phyloP scores from a whole-genome alignment of 2,888 invertebrate species.

The Steinernema scapterisci region DNA sequence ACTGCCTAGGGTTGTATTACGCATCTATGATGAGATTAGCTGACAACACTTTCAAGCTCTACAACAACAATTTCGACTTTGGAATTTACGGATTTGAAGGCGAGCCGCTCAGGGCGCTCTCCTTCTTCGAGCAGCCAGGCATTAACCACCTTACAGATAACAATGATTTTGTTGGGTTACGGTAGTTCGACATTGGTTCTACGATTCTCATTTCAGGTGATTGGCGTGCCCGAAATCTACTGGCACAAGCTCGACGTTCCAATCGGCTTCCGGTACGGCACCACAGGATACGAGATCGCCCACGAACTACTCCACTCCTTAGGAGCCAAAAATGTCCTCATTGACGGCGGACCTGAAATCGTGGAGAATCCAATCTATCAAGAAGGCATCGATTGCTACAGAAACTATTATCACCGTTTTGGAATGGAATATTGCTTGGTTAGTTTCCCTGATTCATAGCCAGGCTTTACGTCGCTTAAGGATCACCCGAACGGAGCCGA shows the following conservation, averaged over 20 bases:
- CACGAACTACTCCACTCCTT: neutral
- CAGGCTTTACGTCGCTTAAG: neutral
- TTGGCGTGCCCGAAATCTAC: neutral
- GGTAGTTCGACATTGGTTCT: neutral
- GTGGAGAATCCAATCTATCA: neutral
- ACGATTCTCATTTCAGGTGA: neutral
- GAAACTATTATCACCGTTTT: neutral
- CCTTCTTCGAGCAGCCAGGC: neutral
- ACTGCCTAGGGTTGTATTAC: neutral
- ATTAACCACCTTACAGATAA: neutral
- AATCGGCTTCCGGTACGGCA: neutral
- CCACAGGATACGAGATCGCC: neutral
- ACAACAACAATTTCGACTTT: conserved; percentile 1
- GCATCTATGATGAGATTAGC: neutral
- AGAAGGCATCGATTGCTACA: neutral
- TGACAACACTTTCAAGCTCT: neutral
- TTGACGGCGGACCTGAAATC: neutral
- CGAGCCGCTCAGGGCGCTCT: neutral
- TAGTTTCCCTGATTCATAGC: neutral
- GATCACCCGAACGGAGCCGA: neutral
- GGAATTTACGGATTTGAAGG: neutral
- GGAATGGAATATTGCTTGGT: neutral
- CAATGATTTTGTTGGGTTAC: neutral
- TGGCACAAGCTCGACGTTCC: neutral
- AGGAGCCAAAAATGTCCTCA: neutral